Evolutionary conservation across 2,888 invertebrate species (phyloP).

Genomic region (Campoplex nolae): DNA sequence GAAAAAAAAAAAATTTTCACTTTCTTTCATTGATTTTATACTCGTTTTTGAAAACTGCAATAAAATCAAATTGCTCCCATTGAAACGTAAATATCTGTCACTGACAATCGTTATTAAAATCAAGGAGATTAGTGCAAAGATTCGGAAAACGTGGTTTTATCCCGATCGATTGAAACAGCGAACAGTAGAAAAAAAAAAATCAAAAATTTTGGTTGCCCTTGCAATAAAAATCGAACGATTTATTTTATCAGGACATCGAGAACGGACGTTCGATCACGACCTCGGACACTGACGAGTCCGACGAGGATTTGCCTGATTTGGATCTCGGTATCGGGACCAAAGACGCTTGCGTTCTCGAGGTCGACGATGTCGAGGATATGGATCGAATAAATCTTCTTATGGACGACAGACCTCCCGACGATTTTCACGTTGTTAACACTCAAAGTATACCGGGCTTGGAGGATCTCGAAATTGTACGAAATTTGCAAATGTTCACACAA

Average conservation of each 20-base stretch:
- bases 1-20: neutral
- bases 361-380: conserved; percentile 93
- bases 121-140: too few relatives aligned
- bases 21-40: neutral
- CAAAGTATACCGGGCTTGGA: conserved; percentile 91
- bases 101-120: too few relatives aligned
- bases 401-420: conserved; percentile 90
- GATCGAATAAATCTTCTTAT: conserved; percentile 91
- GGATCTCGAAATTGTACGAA: conserved; percentile 88
- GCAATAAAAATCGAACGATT: conserved; percentile 6
- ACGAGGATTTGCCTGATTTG: conserved; percentile 88
- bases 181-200: too few relatives aligned
- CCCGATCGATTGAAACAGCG: too few relatives aligned
- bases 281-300: conserved; percentile 89
- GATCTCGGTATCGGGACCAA: conserved; percentile 91
- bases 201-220: neutral
- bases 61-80: too few relatives aligned
- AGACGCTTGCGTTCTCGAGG: conserved; percentile 92
- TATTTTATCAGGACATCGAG: conserved; percentile 78
- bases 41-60: neutral
- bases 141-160: too few relatives aligned
- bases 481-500: conserved; percentile 94
- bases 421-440: conserved; percentile 92
- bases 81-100: too few relatives aligned
- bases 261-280: conserved; percentile 80